phyloP scores from a whole-genome alignment of 1,140 invertebrate genomes.

The Panulirus ornatus region DNA sequence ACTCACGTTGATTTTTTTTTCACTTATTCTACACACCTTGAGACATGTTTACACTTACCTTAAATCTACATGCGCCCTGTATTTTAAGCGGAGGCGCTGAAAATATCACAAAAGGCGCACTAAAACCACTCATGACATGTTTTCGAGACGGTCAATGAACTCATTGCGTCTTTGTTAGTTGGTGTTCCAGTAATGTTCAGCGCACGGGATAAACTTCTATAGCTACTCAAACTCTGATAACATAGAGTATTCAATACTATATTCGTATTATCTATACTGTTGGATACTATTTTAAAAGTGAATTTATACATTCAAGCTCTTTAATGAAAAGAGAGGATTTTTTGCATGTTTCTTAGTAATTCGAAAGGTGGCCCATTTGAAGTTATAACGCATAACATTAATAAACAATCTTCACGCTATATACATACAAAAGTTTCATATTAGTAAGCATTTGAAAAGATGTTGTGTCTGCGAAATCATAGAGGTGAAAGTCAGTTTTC shows the following conservation, averaged over 20 bases:
- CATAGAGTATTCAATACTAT: not conserved
- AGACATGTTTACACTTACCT: slow-evolving; percentile 57
- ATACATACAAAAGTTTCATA: no score
- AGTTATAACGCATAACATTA: not conserved
- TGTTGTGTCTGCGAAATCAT: no score
- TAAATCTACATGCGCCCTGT: slow-evolving; percentile 74
- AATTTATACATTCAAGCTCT: not conserved
- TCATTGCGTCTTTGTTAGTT: slow-evolving; percentile 73
- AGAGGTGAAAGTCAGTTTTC: slow-evolving; percentile 61
- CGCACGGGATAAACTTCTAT: slow-evolving; percentile 1
- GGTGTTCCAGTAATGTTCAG: slow-evolving; percentile 65
- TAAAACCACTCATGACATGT: slow-evolving; percentile 74
- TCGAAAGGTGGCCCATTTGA: not conserved
- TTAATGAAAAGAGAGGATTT: not conserved
- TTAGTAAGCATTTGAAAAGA: no score
- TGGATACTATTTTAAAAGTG: not conserved
- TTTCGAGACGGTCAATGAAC: slow-evolving; percentile 75
- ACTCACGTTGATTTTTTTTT: not conserved
- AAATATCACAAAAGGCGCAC: slow-evolving; percentile 73
- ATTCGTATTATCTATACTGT: not conserved
- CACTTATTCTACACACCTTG: slow-evolving; percentile 20
- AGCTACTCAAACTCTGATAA: not conserved
- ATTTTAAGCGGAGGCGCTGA: slow-evolving; percentile 72
- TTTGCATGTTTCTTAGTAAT: not conserved
- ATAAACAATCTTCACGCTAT: no score